Percentiles rank a stretch among this genome's conserved stretches.
Conservation (phyloP, 2,888 invertebrate genomes). For the Pristionchus entomophagus region DNA sequence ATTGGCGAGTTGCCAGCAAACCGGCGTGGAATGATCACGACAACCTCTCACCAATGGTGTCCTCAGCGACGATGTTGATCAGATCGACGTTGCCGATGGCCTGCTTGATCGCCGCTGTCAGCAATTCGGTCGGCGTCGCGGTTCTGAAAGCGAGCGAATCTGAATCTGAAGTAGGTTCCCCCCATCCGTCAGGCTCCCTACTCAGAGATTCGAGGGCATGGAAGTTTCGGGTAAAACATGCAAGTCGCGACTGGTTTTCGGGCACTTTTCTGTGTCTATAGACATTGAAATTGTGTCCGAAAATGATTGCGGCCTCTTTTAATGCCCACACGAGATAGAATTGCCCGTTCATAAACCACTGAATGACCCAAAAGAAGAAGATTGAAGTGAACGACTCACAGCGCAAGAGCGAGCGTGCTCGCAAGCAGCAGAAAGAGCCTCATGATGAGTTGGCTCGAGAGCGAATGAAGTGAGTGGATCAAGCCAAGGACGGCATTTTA, state of each 20-base stretch:
- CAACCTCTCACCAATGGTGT: background rate
- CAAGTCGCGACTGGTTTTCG: too few species aligned
- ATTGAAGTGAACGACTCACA: background rate
- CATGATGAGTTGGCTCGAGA: conserved; percentile 20
- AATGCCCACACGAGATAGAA: too few species aligned
- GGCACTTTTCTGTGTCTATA: too few species aligned
- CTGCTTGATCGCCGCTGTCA: conserved; percentile 3
- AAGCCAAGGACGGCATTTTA: background rate
- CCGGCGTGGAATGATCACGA: too few species aligned
- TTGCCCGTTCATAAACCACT: too few species aligned
- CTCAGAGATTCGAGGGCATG: too few species aligned
- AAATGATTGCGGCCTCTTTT: too few species aligned
- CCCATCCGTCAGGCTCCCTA: too few species aligned
- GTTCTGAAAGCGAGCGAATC: background rate
- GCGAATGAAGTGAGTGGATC: background rate
- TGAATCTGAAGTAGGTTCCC: background rate
- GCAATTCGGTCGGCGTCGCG: background rate
- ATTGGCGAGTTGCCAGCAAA: too few species aligned
- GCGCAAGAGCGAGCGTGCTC: background rate
- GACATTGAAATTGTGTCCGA: too few species aligned
- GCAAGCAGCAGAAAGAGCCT: background rate
- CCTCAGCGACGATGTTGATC: background rate
- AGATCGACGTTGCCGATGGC: conserved; percentile 12
- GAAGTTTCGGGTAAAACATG: too few species aligned
- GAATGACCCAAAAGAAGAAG: too few species aligned